Evolutionary conservation across 2,797 vertebrate genomes (phyloP).

Genomic region (Urophycis tenuis): DNA sequence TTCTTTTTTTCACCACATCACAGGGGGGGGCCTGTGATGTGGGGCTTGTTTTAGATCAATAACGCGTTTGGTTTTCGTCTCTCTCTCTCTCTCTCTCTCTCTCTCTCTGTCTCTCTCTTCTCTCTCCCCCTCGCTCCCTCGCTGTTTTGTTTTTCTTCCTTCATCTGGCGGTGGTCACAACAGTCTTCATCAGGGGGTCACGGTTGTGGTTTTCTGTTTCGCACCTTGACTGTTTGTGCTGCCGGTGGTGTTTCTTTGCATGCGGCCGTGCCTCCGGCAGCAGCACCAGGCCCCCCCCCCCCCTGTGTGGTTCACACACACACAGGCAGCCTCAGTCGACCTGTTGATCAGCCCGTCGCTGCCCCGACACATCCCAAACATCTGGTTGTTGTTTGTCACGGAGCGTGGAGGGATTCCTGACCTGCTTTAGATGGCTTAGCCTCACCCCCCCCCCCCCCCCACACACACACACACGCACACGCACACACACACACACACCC

Average conservation of each 20-base stretch:
- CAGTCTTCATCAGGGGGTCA: too few relatives aligned
- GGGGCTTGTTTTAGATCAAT: background rate
- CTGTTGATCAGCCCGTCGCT: background rate
- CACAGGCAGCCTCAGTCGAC: slow-evolving; percentile 13
- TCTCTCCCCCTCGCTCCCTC: background rate
- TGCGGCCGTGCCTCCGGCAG: background rate
- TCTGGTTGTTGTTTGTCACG: slow-evolving; percentile 60
- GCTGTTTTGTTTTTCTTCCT: background rate
- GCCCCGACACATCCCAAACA: slow-evolving; percentile 29
- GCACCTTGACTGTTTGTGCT: too few relatives aligned
- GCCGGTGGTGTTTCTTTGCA: background rate
- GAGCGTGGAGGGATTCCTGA: slow-evolving; percentile 38
- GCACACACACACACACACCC: background rate
- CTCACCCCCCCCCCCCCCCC: slow-evolving; percentile 9
- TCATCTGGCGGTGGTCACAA: too few relatives aligned
- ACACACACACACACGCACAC: slow-evolving; percentile 3
- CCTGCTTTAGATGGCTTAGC: slow-evolving; percentile 27
- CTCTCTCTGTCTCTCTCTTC: background rate
- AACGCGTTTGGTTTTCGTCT: background rate
- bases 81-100: background rate
- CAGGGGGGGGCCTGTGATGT: too few relatives aligned
- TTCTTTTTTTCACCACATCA: too few relatives aligned
- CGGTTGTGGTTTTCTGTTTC: too few relatives aligned
- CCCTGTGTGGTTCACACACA: slow-evolving; percentile 14
- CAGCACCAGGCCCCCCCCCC: too few relatives aligned